A percentile compares a stretch with the other conserved stretches of the same genome.
phyloP scores from a whole-genome alignment of 2,113 vertebrate genomes.

The Gymnogyps californianus region DNA sequence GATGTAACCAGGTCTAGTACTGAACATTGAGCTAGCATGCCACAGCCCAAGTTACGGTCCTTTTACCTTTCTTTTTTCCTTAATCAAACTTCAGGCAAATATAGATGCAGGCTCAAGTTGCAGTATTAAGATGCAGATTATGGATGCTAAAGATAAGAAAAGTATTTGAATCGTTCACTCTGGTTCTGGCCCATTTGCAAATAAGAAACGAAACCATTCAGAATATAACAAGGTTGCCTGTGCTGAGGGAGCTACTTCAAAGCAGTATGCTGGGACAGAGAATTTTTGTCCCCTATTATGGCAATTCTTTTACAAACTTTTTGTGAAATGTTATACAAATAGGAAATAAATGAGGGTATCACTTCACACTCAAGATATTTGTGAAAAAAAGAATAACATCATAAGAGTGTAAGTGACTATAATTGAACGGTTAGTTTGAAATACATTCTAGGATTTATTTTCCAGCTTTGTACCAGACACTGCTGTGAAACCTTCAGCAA shows the following conservation, averaged over 20 bases:
- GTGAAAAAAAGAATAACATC: not conserved
- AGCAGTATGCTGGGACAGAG: not conserved
- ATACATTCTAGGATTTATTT: not conserved
- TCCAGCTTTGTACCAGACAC: not conserved
- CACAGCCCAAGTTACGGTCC: not conserved
- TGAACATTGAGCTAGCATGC: not conserved
- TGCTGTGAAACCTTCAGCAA: not conserved
- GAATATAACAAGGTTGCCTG: not conserved
- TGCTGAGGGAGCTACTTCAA: not conserved
- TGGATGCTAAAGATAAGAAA: not conserved
- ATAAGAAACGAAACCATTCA: not conserved
- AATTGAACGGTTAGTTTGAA: not conserved
- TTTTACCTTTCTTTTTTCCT: not conserved
- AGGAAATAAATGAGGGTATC: not conserved
- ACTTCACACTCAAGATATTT: not conserved
- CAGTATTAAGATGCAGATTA: not conserved
- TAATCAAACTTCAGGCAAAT: not conserved
- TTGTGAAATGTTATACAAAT: not conserved
- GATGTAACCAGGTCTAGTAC: not conserved
- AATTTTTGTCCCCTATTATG: not conserved
- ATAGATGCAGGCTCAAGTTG: not conserved
- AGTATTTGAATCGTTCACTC: fast-evolving
- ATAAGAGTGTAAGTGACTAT: not conserved
- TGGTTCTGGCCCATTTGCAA: not conserved
- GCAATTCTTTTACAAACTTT: not conserved